Percentiles rank a stretch among this genome's conserved stretches.
Evolutionary conservation across 1,140 invertebrate genomes (phyloP).

Genomic region (Anoplolepis gracilipes): DNA sequence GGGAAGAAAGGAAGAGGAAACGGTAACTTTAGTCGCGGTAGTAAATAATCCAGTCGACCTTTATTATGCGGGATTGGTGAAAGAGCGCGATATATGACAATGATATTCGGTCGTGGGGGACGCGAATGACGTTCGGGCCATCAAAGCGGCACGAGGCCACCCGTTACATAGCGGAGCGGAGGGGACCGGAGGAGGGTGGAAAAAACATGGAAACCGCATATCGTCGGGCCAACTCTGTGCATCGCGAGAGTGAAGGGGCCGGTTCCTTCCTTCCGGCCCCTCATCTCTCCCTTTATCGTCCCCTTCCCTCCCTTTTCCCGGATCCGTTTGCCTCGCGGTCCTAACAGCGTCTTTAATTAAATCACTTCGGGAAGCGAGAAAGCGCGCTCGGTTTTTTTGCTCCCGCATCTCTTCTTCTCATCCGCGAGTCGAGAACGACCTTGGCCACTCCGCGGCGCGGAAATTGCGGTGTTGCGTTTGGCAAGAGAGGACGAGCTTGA

Average conservation of each 20-base stretch:
- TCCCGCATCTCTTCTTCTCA: conserved; percentile 61
- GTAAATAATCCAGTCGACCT: conserved; percentile 75
- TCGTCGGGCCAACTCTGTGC: conserved; percentile 78
- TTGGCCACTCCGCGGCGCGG: conserved; percentile 60
- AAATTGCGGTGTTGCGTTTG: conserved; percentile 68
- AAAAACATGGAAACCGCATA: conserved; percentile 86
- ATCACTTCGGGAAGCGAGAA: conserved; percentile 74
- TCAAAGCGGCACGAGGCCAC: conserved; percentile 83
- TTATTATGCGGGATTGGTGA: conserved; percentile 74
- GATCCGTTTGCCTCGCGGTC: conserved; percentile 60
- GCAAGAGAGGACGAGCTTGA: conserved; percentile 54
- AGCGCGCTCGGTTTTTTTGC: conserved; percentile 70
- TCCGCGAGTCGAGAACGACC: conserved; percentile 30
- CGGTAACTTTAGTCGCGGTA: conserved; percentile 47
- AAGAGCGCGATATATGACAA: conserved; percentile 74
- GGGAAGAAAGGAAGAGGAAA: conserved; percentile 3
- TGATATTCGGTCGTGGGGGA: conserved; percentile 77
- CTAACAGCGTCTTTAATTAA: conserved; percentile 82
- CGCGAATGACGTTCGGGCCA: conserved; percentile 80
- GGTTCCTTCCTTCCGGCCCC: conserved; percentile 84
- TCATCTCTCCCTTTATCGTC: conserved; percentile 69
- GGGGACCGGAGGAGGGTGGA: conserved; percentile 77
- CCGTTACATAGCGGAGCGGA: conserved; percentile 76
- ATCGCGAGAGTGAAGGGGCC: conserved; percentile 57
- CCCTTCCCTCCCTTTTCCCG: conserved; percentile 32